Conservation (phyloP, 2,888 invertebrate species). For the Sicus ferrugineus region DNA sequence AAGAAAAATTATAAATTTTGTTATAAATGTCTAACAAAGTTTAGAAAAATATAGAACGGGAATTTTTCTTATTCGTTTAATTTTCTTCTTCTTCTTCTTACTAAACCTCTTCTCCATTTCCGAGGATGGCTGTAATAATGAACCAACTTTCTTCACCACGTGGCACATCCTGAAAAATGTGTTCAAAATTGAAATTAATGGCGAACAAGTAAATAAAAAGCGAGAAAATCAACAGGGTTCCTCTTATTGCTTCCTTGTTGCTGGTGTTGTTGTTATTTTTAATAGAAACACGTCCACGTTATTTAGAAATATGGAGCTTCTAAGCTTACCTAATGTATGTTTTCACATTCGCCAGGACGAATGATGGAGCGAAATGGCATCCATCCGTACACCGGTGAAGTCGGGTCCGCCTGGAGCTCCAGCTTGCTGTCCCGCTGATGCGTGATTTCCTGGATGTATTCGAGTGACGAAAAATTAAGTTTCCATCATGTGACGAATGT, state of each 20-base stretch:
- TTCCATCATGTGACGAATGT: constrained; percentile 9
- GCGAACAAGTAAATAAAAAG: background rate
- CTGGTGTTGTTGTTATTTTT: background rate
- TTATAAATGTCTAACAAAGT: too few species aligned
- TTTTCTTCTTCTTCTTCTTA: too few species aligned
- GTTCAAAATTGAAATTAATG: constrained; percentile 32
- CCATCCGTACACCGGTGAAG: too few species aligned
- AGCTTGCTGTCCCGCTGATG: constrained; percentile 1
- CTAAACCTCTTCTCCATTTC: too few species aligned
- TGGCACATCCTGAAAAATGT: constrained; percentile 8
- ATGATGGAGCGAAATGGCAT: background rate
- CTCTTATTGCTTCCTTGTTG: background rate
- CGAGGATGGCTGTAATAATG: background rate
- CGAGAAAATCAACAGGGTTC: background rate
- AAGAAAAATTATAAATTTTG: too few species aligned
- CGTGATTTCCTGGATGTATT: constrained; percentile 9
- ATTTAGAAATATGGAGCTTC: constrained; percentile 12
- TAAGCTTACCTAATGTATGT: background rate
- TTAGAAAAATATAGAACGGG: too few species aligned
- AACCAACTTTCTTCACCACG: background rate
- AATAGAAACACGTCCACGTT: background rate
- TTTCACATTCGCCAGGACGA: background rate
- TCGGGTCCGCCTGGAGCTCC: background rate
- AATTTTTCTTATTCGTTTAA: too few species aligned
- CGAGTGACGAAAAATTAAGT: constrained; percentile 19